A percentile compares a stretch with the other conserved stretches of the same genome.
Conservation (phyloP, 2,113 vertebrate genomes). For the Cichladusa arquata region DNA sequence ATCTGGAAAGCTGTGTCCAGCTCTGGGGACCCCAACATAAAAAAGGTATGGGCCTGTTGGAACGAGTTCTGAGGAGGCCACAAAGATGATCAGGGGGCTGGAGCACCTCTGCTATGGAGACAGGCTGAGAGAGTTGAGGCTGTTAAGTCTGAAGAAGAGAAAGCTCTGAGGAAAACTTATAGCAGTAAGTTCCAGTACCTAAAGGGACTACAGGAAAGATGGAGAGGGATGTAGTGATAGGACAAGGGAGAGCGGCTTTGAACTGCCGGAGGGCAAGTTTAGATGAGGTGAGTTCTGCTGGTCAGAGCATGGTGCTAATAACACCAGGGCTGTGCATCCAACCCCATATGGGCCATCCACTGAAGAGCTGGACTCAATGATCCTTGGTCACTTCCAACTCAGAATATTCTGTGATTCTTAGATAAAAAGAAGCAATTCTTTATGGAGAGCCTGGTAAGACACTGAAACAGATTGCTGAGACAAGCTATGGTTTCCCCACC, state of each 20-base stretch:
- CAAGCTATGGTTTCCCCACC: background rate
- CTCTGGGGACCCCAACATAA: background rate
- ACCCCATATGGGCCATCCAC: background rate
- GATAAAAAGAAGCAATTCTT: background rate
- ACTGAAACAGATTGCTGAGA: background rate
- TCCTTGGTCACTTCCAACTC: background rate
- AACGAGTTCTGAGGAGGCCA: background rate
- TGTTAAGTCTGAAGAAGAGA: background rate
- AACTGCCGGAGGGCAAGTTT: background rate
- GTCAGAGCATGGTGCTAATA: background rate
- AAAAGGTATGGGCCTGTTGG: background rate
- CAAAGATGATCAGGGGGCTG: too few relatives aligned
- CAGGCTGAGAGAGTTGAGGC: background rate
- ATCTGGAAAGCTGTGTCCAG: background rate
- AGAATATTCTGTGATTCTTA: background rate
- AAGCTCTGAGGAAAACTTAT: background rate
- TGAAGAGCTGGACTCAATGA: rapidly evolving
- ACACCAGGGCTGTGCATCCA: rapidly evolving
- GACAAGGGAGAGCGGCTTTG: background rate
- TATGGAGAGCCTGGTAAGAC: background rate
- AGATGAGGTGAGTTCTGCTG: background rate
- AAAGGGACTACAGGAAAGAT: background rate
- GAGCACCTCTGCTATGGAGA: background rate
- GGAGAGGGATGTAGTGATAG: background rate
- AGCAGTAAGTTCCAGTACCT: background rate